phyloP scores from a whole-genome alignment of 1,140 invertebrate species.

The Drosophila novamexicana region DNA sequence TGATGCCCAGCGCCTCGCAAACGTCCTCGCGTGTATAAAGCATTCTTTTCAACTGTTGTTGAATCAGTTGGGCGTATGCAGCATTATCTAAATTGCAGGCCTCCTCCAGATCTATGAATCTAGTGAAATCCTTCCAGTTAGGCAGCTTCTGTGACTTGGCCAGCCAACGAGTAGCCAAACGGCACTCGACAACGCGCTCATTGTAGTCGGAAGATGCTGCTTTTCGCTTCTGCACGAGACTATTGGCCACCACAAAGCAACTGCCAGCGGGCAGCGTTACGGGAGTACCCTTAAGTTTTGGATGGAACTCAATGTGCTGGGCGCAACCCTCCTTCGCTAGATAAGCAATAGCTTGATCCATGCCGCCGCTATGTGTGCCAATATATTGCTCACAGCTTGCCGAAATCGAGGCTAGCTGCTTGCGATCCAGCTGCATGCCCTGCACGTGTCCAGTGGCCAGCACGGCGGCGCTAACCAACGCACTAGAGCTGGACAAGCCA shows the following conservation, averaged over 20 bases:
- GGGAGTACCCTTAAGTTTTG: slow-evolving; percentile 89
- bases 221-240: slow-evolving; percentile 96
- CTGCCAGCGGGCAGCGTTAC: slow-evolving; percentile 92
- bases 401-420: slow-evolving; percentile 93
- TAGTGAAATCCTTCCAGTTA: slow-evolving; percentile 87
- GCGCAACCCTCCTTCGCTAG: slow-evolving; percentile 94
- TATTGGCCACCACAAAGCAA: slow-evolving; percentile 97
- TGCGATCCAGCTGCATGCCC: slow-evolving; percentile 89
- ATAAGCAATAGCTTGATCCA: slow-evolving; percentile 99
- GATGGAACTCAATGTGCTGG: slow-evolving; percentile 97
- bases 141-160: slow-evolving; percentile 87
- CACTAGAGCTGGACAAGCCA: slow-evolving; percentile 98
- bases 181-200: slow-evolving; percentile 96
- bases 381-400: slow-evolving; percentile 96
- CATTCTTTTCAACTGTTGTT: slow-evolving; percentile 88
- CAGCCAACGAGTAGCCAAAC: slow-evolving; percentile 93
- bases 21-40: slow-evolving; percentile 92
- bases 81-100: slow-evolving; percentile 85
- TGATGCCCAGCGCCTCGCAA: slow-evolving; percentile 87
- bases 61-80: slow-evolving; percentile 86
- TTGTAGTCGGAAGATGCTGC: slow-evolving; percentile 96
- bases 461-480: slow-evolving; percentile 96
- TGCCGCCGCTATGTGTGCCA: slow-evolving; percentile 98
- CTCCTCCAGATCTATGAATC: slow-evolving; percentile 89
- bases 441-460: slow-evolving; percentile 92